Base-by-base conservation (phyloP, 2,113 vertebrate species). In the Chloropsis cyanopogon region DNA sequence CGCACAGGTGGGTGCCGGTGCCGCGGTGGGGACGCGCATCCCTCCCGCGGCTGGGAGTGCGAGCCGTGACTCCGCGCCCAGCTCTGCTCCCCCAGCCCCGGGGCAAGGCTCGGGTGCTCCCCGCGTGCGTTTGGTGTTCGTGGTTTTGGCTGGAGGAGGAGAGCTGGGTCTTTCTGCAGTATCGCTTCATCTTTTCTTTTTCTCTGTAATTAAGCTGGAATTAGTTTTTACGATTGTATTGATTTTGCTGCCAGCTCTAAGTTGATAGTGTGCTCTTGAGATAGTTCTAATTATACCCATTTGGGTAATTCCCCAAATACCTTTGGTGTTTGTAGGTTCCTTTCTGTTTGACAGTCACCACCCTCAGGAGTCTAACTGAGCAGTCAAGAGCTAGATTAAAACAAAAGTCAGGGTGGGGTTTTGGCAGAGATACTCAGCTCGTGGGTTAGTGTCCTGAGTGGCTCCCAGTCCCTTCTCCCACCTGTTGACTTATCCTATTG, bases 51-150 rank as follows among this genome's bases (percentile, higher is more conserved):
- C 33, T 3, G 44, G 37, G 2, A 12, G 8, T 2, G 53, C 17
- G 13, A 8, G 33, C 44, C 52, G 18, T 0, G 49, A 2, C 12
- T 23, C 46, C 46, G 24, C 25, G 54, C 54, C 66, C 2, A 24
- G 57, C 57, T 11, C 22, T 1, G 49, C 42, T 23, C 31, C 31
- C 12, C 2, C 31, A 20, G 46, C 49, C n/a, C 49, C 7, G 35
- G 1, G 11, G 23, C 49, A 0, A 19, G 15, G 46, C 31, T 10
- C n/a, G 3, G 17, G 9, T 1, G 22, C 25, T 3, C 24, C 1
- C 50, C 8, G 53, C 37, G 24, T 4, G 69, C 7, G 0, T 16
- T 13, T 10, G 12, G 3, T 2, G 47, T 3, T 15, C 35, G 28
- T 4, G 60, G 1, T 39, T 42, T 35, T 9, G n/a, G 4, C 29